phyloP scores from a whole-genome alignment of 2,888 invertebrate genomes.

The Timandra comae region DNA sequence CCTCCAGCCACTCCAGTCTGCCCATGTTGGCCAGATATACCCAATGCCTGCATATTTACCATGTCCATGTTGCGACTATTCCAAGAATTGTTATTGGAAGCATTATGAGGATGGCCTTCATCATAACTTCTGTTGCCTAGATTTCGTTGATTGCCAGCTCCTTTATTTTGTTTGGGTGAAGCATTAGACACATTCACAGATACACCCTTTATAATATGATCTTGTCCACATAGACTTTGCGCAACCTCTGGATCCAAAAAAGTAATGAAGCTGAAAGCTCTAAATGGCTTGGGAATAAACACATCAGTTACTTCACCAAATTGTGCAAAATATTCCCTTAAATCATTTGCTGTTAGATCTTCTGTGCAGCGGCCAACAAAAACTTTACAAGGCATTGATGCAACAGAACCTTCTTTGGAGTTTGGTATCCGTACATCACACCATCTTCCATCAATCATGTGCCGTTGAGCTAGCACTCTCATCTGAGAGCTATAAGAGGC shows the following conservation, averaged over 20 bases:
- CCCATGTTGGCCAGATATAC: conserved; percentile 67
- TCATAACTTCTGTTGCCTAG: conserved; percentile 66
- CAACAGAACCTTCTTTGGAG: conserved; percentile 87
- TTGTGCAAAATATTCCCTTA: conserved; percentile 86
- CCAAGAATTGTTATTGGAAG: conserved; percentile 71
- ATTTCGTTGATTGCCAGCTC: conserved; percentile 61
- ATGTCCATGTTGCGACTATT: conserved; percentile 69
- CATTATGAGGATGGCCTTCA: conserved; percentile 62
- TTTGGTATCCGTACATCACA: conserved; percentile 99
- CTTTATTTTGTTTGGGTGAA: conserved; percentile 86
- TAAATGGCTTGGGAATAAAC: conserved; percentile 91
- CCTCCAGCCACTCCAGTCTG: conserved; percentile 62
- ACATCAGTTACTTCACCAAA: conserved; percentile 91
- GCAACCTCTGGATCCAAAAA: conserved; percentile 89
- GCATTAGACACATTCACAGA: conserved; percentile 94
- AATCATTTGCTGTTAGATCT: conserved; percentile 86
- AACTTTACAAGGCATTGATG: conserved; percentile 87
- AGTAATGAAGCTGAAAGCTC: conserved; percentile 89
- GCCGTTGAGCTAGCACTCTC: conserved; percentile 93
- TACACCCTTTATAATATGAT: conserved; percentile 90
- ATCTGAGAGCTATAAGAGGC: conserved; percentile 96
- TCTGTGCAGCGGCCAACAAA: conserved; percentile 92
- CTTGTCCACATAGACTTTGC: conserved; percentile 87
- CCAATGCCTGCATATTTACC: conserved; percentile 70
- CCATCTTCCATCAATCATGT: conserved; percentile 98